phyloP scores from a whole-genome alignment of 2,888 invertebrate genomes.

The Nomada fucata region DNA sequence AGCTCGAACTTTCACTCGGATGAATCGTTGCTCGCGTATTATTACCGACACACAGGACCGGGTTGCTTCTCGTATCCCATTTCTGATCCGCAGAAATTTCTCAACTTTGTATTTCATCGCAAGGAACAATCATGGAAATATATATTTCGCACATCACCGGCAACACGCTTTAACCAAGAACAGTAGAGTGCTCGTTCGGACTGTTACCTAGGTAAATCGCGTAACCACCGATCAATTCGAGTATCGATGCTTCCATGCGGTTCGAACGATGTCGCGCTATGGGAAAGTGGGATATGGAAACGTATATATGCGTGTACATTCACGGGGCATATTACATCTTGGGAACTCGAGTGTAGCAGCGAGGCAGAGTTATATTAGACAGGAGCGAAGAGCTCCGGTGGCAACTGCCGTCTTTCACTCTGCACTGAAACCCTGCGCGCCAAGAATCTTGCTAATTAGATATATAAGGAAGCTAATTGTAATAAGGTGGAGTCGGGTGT shows the following conservation, averaged over 20 bases:
- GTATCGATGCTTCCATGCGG: slow-evolving; percentile 32
- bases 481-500: slow-evolving; percentile 82
- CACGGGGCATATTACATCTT: slow-evolving; percentile 69
- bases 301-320: slow-evolving; percentile 56
- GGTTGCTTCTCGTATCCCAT: too few species aligned
- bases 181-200: too few species aligned
- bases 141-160: too few species aligned
- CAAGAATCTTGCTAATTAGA: slow-evolving; percentile 83
- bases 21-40: too few species aligned
- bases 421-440: slow-evolving; percentile 75
- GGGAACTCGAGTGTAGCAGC: slow-evolving; percentile 66
- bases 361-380: slow-evolving; percentile 77
- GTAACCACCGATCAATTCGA: slow-evolving; percentile 1
- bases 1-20: too few species aligned
- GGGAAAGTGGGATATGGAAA: slow-evolving; percentile 56
- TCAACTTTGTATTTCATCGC: too few species aligned
- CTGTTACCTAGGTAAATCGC: too few species aligned
- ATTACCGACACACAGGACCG: too few species aligned
- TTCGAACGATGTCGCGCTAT: slow-evolving; percentile 24
- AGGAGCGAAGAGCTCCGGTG: slow-evolving; percentile 78
- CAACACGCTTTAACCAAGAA: too few species aligned
- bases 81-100: too few species aligned
- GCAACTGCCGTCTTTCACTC: slow-evolving; percentile 81
- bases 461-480: slow-evolving; percentile 82
- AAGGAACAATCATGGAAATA: too few species aligned